These are phyloP conservation scores for Arion vulgaris DNA, from an alignment of 1,140 invertebrate genomes.

Conservation along the genomic window DNA sequence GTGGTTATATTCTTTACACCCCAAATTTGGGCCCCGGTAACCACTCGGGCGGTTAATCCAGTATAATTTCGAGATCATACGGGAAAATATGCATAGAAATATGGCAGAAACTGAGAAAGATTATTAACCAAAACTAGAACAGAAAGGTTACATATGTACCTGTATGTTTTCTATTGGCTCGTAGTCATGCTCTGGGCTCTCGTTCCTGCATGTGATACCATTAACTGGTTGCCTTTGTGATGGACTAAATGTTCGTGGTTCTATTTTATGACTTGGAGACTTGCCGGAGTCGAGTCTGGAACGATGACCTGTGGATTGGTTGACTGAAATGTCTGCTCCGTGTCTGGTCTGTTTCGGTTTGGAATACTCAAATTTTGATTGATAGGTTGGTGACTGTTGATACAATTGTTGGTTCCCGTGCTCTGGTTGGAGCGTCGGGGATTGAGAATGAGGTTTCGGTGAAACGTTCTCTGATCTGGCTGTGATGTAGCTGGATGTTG, in stretches of 20 bases:
- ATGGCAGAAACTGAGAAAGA: too few relatives aligned
- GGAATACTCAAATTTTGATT: background rate
- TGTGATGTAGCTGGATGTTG: constrained; percentile 5
- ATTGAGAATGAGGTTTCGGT: background rate
- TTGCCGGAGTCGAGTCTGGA: background rate
- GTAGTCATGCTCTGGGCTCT: constrained; percentile 50
- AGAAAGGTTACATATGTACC: constrained; percentile 14
- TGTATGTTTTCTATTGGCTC: constrained; percentile 51
- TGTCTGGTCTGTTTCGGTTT: background rate
- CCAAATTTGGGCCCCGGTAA: too few relatives aligned
- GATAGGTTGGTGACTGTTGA: background rate
- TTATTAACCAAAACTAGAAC: too few relatives aligned
- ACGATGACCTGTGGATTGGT: background rate
- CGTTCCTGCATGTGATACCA: constrained; percentile 11
- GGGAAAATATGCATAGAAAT: too few relatives aligned
- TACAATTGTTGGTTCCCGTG: background rate
- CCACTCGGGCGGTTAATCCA: too few relatives aligned
- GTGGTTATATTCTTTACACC: too few relatives aligned
- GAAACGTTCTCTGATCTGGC: constrained; percentile 18
- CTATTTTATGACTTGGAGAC: background rate
- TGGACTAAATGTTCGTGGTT: background rate
- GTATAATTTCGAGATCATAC: too few relatives aligned
- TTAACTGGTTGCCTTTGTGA: background rate
- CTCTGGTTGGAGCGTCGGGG: background rate
- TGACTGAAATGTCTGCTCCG: background rate